A percentile compares a stretch with the other conserved stretches of the same genome.
phyloP scores from a whole-genome alignment of 2,113 vertebrate species.

The Brevimyrus niger region DNA sequence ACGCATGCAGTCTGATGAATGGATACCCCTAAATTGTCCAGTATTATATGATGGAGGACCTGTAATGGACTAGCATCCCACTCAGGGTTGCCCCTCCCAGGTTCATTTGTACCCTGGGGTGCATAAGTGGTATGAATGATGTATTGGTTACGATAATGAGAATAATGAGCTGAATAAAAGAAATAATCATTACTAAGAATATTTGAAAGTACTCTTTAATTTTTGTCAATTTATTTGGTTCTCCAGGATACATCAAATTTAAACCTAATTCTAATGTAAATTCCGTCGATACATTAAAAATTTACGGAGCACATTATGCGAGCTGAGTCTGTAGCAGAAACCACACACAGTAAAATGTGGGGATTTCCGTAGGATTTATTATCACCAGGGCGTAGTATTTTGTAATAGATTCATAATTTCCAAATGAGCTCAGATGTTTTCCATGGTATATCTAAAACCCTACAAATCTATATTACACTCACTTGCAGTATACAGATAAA shows the following conservation, averaged over 20 bases:
- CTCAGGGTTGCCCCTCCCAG: not conserved
- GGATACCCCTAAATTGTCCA: not conserved
- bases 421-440: not conserved
- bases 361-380: slow-evolving; percentile 8
- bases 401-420: not conserved
- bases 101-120: not conserved
- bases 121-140: not conserved
- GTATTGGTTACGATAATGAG: not conserved
- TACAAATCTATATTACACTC: not conserved
- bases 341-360: not conserved
- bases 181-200: not conserved
- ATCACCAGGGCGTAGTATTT: not conserved
- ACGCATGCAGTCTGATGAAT: not conserved
- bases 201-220: not conserved
- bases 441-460: not conserved
- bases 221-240: not conserved
- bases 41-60: not conserved
- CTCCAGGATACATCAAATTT: not conserved
- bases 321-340: not conserved
- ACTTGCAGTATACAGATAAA: not conserved
- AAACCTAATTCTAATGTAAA: not conserved
- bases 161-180: not conserved
- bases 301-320: not conserved
- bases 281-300: not conserved
- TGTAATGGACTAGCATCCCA: not conserved